Conservation (phyloP, 2,797 vertebrate species). For the Centropyge bicolor region DNA sequence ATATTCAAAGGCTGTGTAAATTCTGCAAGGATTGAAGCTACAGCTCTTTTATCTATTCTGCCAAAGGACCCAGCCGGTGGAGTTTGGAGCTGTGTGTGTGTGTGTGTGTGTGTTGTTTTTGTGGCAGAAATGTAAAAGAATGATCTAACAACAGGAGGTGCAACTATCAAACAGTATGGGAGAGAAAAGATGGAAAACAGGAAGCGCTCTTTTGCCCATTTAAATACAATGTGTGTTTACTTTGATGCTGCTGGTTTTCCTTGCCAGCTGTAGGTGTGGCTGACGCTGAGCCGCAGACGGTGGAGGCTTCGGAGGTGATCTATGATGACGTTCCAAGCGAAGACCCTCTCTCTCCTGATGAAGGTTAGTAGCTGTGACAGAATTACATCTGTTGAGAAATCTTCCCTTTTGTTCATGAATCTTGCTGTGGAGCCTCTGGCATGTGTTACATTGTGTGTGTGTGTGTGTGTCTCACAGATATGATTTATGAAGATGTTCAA, state of each 20-base stretch:
- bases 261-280: conserved; percentile 30
- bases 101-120: conserved; percentile 18
- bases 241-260: conserved; percentile 28
- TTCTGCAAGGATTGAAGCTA: conserved; percentile 30
- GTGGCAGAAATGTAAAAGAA: conserved; percentile 33
- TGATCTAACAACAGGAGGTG: conserved; percentile 42
- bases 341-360: conserved; percentile 74
- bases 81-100: conserved; percentile 15
- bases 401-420: not conserved
- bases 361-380: conserved; percentile 71
- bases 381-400: not conserved
- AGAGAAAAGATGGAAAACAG: conserved; percentile 13
- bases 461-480: conserved; percentile 70
- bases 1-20: conserved; percentile 48
- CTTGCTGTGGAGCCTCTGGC: not conserved
- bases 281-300: conserved; percentile 46
- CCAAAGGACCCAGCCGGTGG: conserved; percentile 27
- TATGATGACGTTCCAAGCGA: conserved; percentile 95
- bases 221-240: conserved; percentile 26
- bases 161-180: conserved; percentile 36
- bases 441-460: conserved; percentile 38
- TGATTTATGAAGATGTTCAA: conserved; percentile 90
- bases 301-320: conserved; percentile 87
- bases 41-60: conserved; percentile 44
- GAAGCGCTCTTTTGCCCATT: not conserved